Conservation (phyloP, 1,140 invertebrate species). For the Megalopta genalis region DNA sequence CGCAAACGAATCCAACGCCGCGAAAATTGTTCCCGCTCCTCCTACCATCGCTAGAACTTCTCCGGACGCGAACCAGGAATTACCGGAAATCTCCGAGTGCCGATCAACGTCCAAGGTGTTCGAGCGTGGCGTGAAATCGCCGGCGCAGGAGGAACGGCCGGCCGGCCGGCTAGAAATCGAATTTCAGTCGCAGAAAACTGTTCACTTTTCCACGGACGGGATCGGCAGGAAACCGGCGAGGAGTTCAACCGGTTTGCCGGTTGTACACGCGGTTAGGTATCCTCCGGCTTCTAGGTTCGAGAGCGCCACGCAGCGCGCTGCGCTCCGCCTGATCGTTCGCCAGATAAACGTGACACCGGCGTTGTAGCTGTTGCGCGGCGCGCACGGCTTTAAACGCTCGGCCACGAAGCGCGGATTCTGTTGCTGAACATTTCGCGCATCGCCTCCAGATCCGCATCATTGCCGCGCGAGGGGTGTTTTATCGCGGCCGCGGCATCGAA, state of each 20-base stretch:
- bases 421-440: slow-evolving; percentile 56
- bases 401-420: slow-evolving; percentile 58
- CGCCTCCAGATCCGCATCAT: slow-evolving; percentile 61
- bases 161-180: background rate
- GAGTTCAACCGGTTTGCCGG: slow-evolving; percentile 52
- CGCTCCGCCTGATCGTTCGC: slow-evolving; percentile 48
- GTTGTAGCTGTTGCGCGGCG: slow-evolving; percentile 31
- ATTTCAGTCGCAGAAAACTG: slow-evolving; percentile 14
- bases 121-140: background rate
- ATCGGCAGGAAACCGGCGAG: slow-evolving; percentile 37
- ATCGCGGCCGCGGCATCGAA: slow-evolving; percentile 55
- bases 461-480: slow-evolving; percentile 43
- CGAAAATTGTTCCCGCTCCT: no score
- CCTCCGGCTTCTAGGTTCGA: slow-evolving; percentile 3
- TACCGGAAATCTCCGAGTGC: no score
- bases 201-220: slow-evolving; percentile 23
- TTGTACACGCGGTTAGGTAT: slow-evolving; percentile 35
- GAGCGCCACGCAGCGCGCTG: slow-evolving; percentile 52
- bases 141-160: background rate
- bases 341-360: slow-evolving; percentile 60
- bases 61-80: no score
- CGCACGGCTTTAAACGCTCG: slow-evolving; percentile 49
- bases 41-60: no score
- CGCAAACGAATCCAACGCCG: no score
- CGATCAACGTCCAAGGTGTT: no score